These are phyloP conservation scores for Cantharis rufa DNA, from an alignment of 2,888 invertebrate genomes.

Conservation along the genomic window DNA sequence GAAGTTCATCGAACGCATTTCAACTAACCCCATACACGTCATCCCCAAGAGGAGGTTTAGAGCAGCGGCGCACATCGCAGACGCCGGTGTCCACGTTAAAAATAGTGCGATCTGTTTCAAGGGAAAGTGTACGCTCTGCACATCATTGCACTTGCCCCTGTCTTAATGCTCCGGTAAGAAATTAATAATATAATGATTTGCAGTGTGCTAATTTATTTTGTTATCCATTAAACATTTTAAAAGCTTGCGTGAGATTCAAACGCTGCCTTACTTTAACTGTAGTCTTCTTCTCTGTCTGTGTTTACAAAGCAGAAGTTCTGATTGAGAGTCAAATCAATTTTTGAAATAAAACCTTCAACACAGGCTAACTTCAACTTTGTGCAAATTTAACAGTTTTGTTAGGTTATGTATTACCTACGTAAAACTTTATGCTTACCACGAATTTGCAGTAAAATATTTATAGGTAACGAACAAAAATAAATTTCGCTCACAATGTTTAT, in stretches of 20 bases:
- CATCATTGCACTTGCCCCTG: constrained; percentile 69
- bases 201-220: neutral
- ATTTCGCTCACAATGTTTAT: neutral
- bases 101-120: constrained; percentile 82
- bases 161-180: constrained; percentile 55
- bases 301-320: neutral
- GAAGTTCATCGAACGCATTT: constrained; percentile 68
- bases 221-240: neutral
- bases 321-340: neutral
- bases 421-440: neutral
- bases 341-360: neutral
- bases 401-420: neutral
- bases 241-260: neutral
- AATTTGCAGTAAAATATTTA: neutral
- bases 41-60: constrained; percentile 62
- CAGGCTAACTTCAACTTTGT: neutral
- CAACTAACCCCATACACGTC: constrained; percentile 70
- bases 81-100: constrained; percentile 75
- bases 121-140: constrained; percentile 78
- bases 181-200: neutral
- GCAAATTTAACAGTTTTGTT: neutral
- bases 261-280: neutral
- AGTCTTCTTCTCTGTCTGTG: neutral
- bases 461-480: neutral
- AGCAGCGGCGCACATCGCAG: constrained; percentile 79